Conservation (phyloP, 2,113 vertebrate species). For the Channa argus region DNA sequence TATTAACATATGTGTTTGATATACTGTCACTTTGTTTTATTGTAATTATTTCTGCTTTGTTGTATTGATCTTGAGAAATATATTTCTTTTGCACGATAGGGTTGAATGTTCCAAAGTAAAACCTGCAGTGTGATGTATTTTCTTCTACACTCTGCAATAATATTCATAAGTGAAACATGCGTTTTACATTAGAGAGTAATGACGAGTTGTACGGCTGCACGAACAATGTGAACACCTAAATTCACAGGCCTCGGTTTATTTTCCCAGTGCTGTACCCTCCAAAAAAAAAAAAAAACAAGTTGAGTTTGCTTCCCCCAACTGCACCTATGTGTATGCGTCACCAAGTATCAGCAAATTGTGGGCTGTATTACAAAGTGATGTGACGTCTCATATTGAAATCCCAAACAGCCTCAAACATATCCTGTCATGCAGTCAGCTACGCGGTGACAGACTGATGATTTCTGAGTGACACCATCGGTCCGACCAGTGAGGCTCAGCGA, state of each 20-base stretch:
- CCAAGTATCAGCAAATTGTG: background rate
- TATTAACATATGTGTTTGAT: too few relatives aligned
- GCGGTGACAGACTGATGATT: slow-evolving; percentile 39
- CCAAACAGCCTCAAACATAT: background rate
- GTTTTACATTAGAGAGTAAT: slow-evolving; percentile 5
- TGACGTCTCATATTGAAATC: slow-evolving; percentile 38
- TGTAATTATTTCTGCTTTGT: too few relatives aligned
- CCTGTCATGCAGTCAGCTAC: slow-evolving; percentile 44
- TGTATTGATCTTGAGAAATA: too few relatives aligned
- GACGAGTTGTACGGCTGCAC: slow-evolving; percentile 5
- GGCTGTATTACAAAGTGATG: background rate
- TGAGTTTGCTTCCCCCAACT: background rate
- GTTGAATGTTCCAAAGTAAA: background rate
- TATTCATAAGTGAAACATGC: slow-evolving; percentile 1
- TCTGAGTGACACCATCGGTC: slow-evolving; percentile 62
- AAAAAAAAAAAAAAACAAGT: background rate
- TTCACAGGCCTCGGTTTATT: background rate
- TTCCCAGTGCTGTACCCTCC: background rate
- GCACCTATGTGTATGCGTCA: background rate
- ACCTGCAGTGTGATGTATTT: background rate
- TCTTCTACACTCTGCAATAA: background rate
- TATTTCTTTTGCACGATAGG: too few relatives aligned
- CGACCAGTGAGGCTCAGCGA: slow-evolving; percentile 23
- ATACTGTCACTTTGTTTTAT: too few relatives aligned
- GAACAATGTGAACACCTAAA: background rate